These are phyloP conservation scores for Cryptoprocta ferox DNA, from an alignment of 2,797 vertebrate genomes.

Conservation along the genomic window DNA sequence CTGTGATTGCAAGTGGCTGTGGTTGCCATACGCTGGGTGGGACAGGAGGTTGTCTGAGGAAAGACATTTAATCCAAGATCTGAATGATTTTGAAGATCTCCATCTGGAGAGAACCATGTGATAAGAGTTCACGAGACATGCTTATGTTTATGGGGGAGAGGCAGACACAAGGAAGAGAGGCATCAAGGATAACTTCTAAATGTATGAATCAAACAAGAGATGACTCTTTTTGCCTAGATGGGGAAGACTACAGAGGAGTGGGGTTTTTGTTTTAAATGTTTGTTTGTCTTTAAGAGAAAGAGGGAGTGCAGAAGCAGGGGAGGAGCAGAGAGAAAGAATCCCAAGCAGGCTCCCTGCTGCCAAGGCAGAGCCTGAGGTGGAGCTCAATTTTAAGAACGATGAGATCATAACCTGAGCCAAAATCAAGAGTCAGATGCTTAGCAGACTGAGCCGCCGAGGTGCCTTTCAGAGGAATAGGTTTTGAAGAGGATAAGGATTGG, in stretches of 20 bases:
- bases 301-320: no score
- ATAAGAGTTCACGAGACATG: neutral
- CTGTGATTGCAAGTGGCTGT: neutral
- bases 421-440: no score
- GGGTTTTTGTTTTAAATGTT: no score
- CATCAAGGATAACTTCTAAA: neutral
- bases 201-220: neutral
- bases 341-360: no score
- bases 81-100: no score
- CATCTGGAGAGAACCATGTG: fast-evolving
- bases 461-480: neutral
- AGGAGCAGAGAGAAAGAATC: no score
- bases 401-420: no score
- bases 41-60: neutral
- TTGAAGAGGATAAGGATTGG: neutral
- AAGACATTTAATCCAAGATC: neutral
- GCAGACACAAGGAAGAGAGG: neutral
- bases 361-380: no score
- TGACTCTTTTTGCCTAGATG: neutral
- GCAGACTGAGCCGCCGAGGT: no score
- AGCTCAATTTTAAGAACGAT: no score
- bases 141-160: no score
- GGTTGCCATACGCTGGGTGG: neutral
- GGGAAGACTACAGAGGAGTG: neutral
- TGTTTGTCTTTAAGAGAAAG: no score